phyloP scores from a whole-genome alignment of 1,140 invertebrate species.

The Drepana arcuata region DNA sequence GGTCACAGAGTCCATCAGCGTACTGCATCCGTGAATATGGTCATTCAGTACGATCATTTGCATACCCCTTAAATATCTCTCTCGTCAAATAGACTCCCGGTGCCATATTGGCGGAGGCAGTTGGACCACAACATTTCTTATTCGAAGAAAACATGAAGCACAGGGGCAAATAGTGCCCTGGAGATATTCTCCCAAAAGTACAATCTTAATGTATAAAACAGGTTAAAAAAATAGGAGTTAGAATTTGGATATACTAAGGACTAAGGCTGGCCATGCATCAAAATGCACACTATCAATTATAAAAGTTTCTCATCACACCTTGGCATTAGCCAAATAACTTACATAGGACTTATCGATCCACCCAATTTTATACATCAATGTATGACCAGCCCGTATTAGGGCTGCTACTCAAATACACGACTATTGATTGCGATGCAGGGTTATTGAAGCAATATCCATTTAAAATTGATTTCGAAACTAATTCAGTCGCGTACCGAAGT shows the following conservation, averaged over 20 bases:
- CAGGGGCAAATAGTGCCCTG: conserved; percentile 46
- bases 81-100: conserved; percentile 23
- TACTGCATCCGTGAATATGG: conserved; percentile 26
- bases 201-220: conserved; percentile 66
- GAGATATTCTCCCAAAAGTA: conserved; percentile 45
- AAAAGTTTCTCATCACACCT: no score
- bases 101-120: conserved; percentile 21
- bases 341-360: no score
- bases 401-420: conserved; percentile 33
- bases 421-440: no score
- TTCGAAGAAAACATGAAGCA: conserved; percentile 67
- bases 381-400: conserved; percentile 21
- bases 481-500: conserved; percentile 30
- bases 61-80: conserved; percentile 33
- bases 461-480: conserved; percentile 11
- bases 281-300: no score
- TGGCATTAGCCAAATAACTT: no score
- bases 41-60: conserved; percentile 9
- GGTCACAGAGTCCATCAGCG: no score
- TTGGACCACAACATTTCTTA: conserved; percentile 16
- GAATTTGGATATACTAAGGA: conserved; percentile 64
- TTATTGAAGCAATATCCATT: conserved; percentile 10
- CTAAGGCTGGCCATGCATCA: conserved; percentile 13
- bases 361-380: no score
- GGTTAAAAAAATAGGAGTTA: conserved; percentile 70